Conservation (phyloP, 2,797 vertebrate genomes). For the Dipus sagitta region DNA sequence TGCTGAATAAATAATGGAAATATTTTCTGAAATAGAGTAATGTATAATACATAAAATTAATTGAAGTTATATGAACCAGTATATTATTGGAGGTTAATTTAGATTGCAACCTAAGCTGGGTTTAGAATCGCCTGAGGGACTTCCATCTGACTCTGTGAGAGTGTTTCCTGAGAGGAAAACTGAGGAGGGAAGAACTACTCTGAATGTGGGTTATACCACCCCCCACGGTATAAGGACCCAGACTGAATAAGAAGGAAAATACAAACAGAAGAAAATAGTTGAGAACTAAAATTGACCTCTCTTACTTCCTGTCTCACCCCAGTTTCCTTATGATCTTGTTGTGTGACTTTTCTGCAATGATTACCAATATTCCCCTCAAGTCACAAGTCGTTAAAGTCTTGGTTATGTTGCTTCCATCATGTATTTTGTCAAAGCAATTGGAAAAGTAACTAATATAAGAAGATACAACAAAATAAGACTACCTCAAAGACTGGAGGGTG, state of each 20-base stretch:
- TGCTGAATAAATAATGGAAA: neutral
- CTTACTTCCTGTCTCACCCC: neutral
- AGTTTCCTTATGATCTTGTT: neutral
- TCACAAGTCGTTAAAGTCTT: neutral
- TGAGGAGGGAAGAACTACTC: neutral
- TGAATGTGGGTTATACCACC: too few species aligned
- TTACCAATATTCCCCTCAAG: neutral
- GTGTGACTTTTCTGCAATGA: neutral
- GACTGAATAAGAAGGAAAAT: neutral
- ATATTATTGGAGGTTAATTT: neutral
- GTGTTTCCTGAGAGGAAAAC: neutral
- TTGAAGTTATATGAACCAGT: neutral
- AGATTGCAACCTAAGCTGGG: neutral
- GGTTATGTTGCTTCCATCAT: neutral
- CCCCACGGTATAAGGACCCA: neutral
- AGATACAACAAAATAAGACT: conserved; percentile 2
- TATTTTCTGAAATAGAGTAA: neutral
- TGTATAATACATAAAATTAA: neutral
- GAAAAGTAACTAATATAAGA: neutral
- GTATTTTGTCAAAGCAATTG: neutral
- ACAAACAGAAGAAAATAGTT: neutral
- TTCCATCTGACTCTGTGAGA: neutral
- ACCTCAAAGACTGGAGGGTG: neutral
- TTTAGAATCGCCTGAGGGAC: neutral
- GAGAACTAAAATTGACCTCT: too few species aligned